A percentile compares a stretch with the other conserved stretches of the same genome.
These are phyloP conservation scores for Bilobella aurantiaca DNA, from an alignment of 1,140 invertebrate genomes.

Conservation along the genomic window DNA sequence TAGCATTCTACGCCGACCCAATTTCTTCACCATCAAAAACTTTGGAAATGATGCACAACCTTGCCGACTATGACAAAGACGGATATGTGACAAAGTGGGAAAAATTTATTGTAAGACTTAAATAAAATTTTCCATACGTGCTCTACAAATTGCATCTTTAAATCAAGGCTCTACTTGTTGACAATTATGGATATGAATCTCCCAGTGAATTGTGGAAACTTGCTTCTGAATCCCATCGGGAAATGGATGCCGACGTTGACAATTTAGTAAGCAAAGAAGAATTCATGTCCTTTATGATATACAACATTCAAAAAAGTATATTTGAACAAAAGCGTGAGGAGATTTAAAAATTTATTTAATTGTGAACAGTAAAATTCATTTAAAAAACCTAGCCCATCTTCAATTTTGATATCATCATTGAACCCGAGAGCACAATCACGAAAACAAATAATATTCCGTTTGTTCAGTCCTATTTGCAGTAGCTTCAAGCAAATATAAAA, in stretches of 20 bases:
- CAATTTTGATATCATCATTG: too few species aligned
- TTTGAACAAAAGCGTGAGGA: too few species aligned
- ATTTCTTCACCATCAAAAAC: neutral
- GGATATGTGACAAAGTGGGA: neutral
- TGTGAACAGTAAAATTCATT: too few species aligned
- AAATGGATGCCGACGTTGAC: neutral
- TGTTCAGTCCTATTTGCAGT: too few species aligned
- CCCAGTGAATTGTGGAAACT: neutral
- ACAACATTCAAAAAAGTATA: neutral
- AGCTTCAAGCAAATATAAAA: too few species aligned
- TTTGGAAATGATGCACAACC: neutral
- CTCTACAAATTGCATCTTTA: neutral
- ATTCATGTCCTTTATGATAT: neutral
- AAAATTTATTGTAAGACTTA: neutral
- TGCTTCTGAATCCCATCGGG: neutral
- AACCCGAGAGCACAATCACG: too few species aligned
- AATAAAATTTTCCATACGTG: neutral
- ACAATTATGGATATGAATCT: neutral
- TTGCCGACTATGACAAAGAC: neutral
- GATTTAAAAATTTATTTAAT: too few species aligned
- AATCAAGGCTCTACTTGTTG: neutral
- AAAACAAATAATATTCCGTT: too few species aligned
- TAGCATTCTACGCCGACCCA: neutral
- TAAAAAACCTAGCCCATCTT: too few species aligned
- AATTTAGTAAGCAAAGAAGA: neutral